Base-by-base conservation (phyloP, 2,113 vertebrate genomes). In the Ophthalmolycus amberensis region DNA sequence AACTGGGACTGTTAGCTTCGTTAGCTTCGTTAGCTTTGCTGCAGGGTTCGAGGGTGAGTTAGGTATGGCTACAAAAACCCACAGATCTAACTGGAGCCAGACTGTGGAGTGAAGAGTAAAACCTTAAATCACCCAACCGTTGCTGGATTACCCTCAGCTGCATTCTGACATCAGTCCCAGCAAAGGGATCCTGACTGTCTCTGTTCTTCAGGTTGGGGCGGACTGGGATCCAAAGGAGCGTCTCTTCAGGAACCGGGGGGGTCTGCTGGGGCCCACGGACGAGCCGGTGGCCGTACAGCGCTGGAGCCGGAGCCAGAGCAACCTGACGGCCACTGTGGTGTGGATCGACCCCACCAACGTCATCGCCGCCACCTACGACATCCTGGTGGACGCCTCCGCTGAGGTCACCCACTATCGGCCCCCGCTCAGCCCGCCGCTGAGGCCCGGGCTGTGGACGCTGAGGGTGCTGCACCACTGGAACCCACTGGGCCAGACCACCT, bases 201-300 rank as follows among this genome's bases (percentile, higher is more conserved):
- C 15, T n/a, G 11, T n/a, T 12, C 59, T 40, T 10, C 95, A 99
- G 98, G 95, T 99, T 1, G 98, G 98, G 71, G 96, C 96, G 0
- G 98, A 99, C 71, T 99, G 98, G 98, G 98, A 99, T 0, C 97
- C 98, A 5, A 99, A 99, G 89, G 98, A 99, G 86, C 94, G 98
- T 46, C 93, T 99, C 34, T 99, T 99, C 93, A 95, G 98, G 73
- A 99, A 98, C 92, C 98, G 97, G 0, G 98, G 98, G 2, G 94
- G 97, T 1, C 93, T 99, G 10, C 91, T 99, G 2, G 98, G 98
- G 0, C 98, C 98, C 0, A 94, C 92, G 90, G 98, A 99, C 0
- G 97, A 98, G 90, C 97, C 97, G 0, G 95, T 97, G 3, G 97
- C 97, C 0, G 97, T 98, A 96, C 98, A 99, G 95, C 98, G 95